These are phyloP conservation scores for Acronicta aceris DNA, from an alignment of 2,888 invertebrate genomes.

Conservation along the genomic window DNA sequence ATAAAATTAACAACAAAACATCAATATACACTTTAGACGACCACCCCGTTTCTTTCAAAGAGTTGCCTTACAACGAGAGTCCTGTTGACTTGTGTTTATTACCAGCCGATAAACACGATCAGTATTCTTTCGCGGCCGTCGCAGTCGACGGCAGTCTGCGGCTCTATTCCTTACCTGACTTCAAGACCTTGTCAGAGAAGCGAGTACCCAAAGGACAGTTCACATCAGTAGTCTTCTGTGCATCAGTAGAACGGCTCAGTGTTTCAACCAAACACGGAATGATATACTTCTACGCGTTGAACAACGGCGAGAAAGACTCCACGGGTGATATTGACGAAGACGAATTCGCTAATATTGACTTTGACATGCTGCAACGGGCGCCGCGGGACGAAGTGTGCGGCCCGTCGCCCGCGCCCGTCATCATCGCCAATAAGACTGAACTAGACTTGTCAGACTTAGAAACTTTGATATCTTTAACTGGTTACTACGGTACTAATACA, in stretches of 20 bases:
- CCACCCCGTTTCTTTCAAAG: slow-evolving; percentile 90
- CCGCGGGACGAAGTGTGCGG: slow-evolving; percentile 77
- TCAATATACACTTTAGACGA: slow-evolving; percentile 85
- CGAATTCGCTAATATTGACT: slow-evolving; percentile 86
- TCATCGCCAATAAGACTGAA: slow-evolving; percentile 90
- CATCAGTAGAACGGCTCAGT: slow-evolving; percentile 96
- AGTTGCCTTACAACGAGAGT: slow-evolving; percentile 90
- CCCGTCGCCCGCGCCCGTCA: slow-evolving; percentile 71
- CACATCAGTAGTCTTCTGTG: slow-evolving; percentile 95
- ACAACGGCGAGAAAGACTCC: slow-evolving; percentile 92
- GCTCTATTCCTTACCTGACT: slow-evolving; percentile 92
- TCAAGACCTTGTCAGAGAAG: slow-evolving; percentile 92
- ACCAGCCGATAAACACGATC: slow-evolving; percentile 86
- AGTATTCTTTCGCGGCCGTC: slow-evolving; percentile 92
- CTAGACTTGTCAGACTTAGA: slow-evolving; percentile 90
- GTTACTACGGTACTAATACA: slow-evolving; percentile 91
- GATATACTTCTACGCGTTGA: slow-evolving; percentile 94
- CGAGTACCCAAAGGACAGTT: slow-evolving; percentile 92
- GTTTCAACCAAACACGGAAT: slow-evolving; percentile 94
- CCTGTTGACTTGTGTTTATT: slow-evolving; percentile 92
- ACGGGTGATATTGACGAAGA: slow-evolving; percentile 93
- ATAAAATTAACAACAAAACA: slow-evolving; percentile 78
- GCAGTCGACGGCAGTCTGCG: slow-evolving; percentile 93
- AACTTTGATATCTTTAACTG: slow-evolving; percentile 92
- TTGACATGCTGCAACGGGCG: slow-evolving; percentile 81